Percentiles rank a stretch among this genome's conserved stretches.
phyloP scores from a whole-genome alignment of 2,797 vertebrate species.

The Trichosurus vulpecula region DNA sequence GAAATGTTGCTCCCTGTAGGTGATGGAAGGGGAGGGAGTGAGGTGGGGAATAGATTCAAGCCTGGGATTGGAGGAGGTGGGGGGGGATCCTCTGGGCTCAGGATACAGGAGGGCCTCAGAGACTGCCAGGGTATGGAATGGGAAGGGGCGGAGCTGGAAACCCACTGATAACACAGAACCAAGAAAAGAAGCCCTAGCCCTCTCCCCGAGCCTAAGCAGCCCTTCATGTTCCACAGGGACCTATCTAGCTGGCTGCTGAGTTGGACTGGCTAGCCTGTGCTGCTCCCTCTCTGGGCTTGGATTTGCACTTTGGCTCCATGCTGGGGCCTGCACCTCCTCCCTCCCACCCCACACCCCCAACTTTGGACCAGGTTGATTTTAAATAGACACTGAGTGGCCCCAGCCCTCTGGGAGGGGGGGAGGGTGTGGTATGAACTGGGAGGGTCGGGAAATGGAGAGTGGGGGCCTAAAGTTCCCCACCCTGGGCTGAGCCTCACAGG shows the following conservation, averaged over 20 bases:
- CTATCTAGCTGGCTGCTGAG: conserved; percentile 82
- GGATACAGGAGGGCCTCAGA: neutral
- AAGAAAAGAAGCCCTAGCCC: neutral
- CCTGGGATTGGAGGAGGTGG: neutral
- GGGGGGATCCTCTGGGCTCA: neutral
- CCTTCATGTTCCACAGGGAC: conserved; percentile 64
- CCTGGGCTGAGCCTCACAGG: conserved; percentile 20
- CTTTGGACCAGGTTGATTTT: neutral
- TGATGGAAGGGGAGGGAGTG: neutral
- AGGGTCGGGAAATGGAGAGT: neutral
- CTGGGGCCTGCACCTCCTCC: neutral
- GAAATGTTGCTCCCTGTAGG: neutral
- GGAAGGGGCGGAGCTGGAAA: neutral
- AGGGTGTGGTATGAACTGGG: neutral
- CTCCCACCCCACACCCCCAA: neutral
- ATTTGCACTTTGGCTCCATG: neutral
- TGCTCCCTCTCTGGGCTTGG: neutral
- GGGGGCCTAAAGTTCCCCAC: neutral
- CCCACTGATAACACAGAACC: neutral
- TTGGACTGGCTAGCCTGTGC: neutral
- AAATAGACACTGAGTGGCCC: conserved; percentile 35
- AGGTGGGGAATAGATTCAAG: neutral
- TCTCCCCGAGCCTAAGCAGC: neutral
- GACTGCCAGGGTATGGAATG: neutral
- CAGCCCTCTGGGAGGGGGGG: neutral